phyloP scores from a whole-genome alignment of 2,113 vertebrate genomes.

The Pterocles gutturalis region DNA sequence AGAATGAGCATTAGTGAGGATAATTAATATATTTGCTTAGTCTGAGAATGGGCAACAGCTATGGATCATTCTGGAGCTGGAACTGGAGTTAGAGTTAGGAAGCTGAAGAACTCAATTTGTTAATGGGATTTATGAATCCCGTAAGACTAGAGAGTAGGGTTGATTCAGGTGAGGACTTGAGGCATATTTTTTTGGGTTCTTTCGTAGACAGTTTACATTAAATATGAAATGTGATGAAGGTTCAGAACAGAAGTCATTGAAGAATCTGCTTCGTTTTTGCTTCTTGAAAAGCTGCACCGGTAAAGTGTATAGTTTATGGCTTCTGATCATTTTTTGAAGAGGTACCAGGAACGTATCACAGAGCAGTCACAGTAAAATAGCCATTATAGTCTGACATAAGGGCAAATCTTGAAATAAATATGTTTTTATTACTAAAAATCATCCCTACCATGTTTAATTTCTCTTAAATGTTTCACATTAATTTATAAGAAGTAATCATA shows the following conservation, averaged over 20 bases:
- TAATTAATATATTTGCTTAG: background rate
- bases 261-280: background rate
- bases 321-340: background rate
- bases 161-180: background rate
- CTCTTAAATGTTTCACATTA: background rate
- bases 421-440: background rate
- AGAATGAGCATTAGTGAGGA: background rate
- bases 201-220: background rate
- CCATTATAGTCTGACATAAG: background rate
- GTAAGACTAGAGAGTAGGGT: background rate
- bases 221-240: background rate
- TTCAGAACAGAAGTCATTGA: background rate
- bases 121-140: background rate
- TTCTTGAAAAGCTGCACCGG: background rate
- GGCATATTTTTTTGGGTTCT: background rate
- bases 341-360: background rate
- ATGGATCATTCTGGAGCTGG: background rate
- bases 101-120: background rate
- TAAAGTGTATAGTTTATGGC: background rate
- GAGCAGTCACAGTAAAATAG: background rate
- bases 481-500: background rate
- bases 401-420: background rate
- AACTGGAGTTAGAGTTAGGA: background rate
- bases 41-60: background rate
- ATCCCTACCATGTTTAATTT: background rate